Conservation (phyloP, 2,888 invertebrate species). For the Arge pagana region DNA sequence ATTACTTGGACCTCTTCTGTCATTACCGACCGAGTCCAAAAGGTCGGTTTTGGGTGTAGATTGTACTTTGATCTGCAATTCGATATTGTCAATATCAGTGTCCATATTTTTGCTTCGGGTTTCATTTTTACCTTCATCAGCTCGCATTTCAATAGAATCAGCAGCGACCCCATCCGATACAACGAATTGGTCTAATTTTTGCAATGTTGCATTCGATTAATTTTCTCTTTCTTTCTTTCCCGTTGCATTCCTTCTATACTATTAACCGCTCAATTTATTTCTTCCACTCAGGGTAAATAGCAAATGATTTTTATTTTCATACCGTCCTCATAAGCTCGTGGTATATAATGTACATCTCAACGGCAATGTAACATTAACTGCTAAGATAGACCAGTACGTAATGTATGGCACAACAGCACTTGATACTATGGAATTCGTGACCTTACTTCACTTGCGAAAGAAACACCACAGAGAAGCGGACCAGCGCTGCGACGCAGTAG, state of each 20-base stretch:
- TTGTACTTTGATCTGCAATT: background rate
- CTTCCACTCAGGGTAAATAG: background rate
- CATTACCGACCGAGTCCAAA: background rate
- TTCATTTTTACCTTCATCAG: background rate
- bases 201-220: background rate
- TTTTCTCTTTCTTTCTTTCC: slow-evolving; percentile 1
- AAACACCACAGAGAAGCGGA: no score
- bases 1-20: background rate
- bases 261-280: slow-evolving; percentile 5
- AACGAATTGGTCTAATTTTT: slow-evolving; percentile 3
- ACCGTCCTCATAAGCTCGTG: background rate
- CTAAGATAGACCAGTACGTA: background rate
- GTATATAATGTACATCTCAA: no score
- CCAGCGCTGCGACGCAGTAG: no score
- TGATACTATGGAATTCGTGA: background rate
- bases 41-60: background rate
- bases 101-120: slow-evolving; percentile 2
- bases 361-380: no score
- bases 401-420: background rate
- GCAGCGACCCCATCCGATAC: background rate
- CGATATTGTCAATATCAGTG: background rate
- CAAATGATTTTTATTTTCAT: background rate
- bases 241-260: slow-evolving; percentile 9
- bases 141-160: background rate
- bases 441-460: background rate